Percentiles rank a stretch among this genome's conserved stretches.
Evolutionary conservation across 2,113 vertebrate genomes (phyloP).

Genomic region (Maccullochella peelii): DNA sequence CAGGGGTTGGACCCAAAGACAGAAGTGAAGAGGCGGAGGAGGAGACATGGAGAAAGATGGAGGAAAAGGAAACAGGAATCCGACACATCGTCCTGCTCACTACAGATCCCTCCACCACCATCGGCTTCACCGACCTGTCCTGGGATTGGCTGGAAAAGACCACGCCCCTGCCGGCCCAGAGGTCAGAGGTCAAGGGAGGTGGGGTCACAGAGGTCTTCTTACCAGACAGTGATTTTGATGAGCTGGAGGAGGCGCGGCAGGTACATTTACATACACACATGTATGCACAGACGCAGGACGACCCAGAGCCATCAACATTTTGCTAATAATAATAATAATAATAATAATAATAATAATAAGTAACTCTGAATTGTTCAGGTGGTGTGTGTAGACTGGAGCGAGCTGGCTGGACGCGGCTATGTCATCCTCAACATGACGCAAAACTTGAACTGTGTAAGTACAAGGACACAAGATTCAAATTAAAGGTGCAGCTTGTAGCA

Average conservation of each 20-base stretch:
- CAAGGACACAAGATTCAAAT: background rate
- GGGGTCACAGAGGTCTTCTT: conserved; percentile 50
- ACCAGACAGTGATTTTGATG: conserved; percentile 43
- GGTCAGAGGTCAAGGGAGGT: conserved; percentile 64
- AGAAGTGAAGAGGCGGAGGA: conserved; percentile 38
- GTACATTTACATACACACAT: conserved; percentile 35
- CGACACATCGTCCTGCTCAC: conserved; percentile 61
- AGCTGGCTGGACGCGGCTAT: conserved; percentile 90
- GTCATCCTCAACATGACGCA: conserved; percentile 94
- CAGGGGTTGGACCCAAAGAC: conserved; percentile 30
- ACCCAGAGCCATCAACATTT: no score
- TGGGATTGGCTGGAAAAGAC: conserved; percentile 63
- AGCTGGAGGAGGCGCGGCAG: conserved; percentile 68
- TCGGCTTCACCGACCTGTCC: conserved; percentile 59
- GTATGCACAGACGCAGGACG: background rate
- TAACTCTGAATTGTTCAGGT: conserved; percentile 83
- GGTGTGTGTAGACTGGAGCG: conserved; percentile 94
- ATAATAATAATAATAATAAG: no score
- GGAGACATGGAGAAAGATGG: conserved; percentile 1
- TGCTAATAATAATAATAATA: no score
- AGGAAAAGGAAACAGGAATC: conserved; percentile 16
- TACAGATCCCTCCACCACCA: conserved; percentile 53
- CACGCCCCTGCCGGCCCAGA: conserved; percentile 28
- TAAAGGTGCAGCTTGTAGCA: background rate
- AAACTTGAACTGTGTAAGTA: conserved; percentile 95